Evolutionary conservation across 2,113 vertebrate species (phyloP), one percentile per base, ranked within the genome.

Genomic region (Aspiorhynchus laticeps): DNA sequence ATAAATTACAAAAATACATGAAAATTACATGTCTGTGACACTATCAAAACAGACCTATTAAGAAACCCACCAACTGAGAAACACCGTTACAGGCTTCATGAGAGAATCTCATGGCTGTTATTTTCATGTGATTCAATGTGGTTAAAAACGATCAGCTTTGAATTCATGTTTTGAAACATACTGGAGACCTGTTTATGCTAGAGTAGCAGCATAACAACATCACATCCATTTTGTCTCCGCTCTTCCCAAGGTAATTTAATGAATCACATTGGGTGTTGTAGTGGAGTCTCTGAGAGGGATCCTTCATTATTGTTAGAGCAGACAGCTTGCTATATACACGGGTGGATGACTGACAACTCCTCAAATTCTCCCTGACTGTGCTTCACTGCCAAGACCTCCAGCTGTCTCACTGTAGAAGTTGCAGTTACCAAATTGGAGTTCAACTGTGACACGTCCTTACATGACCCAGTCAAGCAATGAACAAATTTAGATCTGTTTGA

Each of bases 371-470:
- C 48, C 77, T 59, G 77, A 79, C 48, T 36, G 48, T 36, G 28
- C 14, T 8, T 76, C n/a, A 76, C 41, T 17, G 41, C n/a, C 71
- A 74, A 74, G 71, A 41, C 71, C 71, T 73, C 36, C 71, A 11
- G 14, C 71, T 7, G 71, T 74, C 71, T 41, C 36, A n/a, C 71
- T 74, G 71, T 41, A 6, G 36, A 74, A 38, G n/a, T 74, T 41
- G 11, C 24, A 3, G 71, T 41, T 41, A 74, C 75, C 26, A 77
- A 77, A 77, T 33, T 24, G 5, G 26, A 79, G 77, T 79, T 51
- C 77, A 79, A 79, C 26, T 36, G 51, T 79, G 48, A 79, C 48
- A 36, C 15, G 51, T 79, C 77, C 77, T 79, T 79, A 56, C 77
- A 56, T 79, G 36, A 59, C 77, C 48, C 28, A 24, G 12, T 36